Conservation (phyloP, 2,888 invertebrate species). For the Leucozona laternaria region DNA sequence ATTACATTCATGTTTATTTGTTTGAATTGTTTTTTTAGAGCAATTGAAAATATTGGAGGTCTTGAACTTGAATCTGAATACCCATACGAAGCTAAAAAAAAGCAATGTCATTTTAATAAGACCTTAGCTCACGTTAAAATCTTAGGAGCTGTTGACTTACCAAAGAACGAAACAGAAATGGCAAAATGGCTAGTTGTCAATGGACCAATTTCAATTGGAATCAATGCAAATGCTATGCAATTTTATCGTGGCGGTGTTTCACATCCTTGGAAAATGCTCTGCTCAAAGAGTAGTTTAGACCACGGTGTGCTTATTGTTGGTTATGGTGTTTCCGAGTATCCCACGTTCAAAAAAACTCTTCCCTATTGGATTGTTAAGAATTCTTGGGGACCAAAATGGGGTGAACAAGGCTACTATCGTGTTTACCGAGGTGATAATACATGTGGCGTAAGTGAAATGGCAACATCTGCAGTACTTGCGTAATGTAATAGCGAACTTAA, state of each 20-base stretch:
- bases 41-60: slow-evolving; percentile 94
- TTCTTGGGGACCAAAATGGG: slow-evolving; percentile 96
- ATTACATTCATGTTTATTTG: not conserved
- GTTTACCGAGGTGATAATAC: slow-evolving; percentile 97
- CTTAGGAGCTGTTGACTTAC: slow-evolving; percentile 92
- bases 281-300: slow-evolving; percentile 90
- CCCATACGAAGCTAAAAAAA: slow-evolving; percentile 93
- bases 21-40: slow-evolving; percentile 85
- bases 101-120: slow-evolving; percentile 90
- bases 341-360: slow-evolving; percentile 90
- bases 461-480: slow-evolving; percentile 90
- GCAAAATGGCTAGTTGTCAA: slow-evolving; percentile 94
- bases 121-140: slow-evolving; percentile 87
- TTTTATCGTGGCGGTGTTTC: slow-evolving; percentile 98
- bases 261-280: slow-evolving; percentile 94
- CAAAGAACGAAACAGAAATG: slow-evolving; percentile 94
- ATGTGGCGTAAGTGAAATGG: slow-evolving; percentile 95
- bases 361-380: slow-evolving; percentile 98
- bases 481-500: slow-evolving; percentile 16
- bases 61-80: slow-evolving; percentile 95
- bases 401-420: slow-evolving; percentile 97
- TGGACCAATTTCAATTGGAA: slow-evolving; percentile 97
- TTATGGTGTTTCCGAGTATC: slow-evolving; percentile 92
- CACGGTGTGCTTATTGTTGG: slow-evolving; percentile 99
- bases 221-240: slow-evolving; percentile 98